These are phyloP conservation scores for Heteromormyrus szaboi DNA, from an alignment of 2,797 vertebrate species.

Conservation along the genomic window DNA sequence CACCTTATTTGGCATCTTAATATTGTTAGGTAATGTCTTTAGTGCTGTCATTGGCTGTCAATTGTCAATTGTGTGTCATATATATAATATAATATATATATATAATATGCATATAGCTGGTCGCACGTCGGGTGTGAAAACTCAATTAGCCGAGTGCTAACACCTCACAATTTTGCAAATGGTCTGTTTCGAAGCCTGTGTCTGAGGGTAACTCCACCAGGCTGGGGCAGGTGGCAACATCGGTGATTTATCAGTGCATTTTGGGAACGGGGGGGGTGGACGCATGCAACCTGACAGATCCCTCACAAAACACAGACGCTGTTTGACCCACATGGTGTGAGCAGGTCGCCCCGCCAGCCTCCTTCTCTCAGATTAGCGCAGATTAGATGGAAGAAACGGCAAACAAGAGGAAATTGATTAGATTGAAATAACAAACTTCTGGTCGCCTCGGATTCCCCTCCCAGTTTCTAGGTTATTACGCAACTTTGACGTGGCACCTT, in stretches of 20 bases:
- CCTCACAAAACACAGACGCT: neutral
- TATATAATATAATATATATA: neutral
- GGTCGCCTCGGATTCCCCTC: neutral
- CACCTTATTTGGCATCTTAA: neutral
- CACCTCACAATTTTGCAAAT: neutral
- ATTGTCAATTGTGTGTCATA: neutral
- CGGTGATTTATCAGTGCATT: neutral
- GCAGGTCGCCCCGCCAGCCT: conserved; percentile 36
- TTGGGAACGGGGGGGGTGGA: neutral
- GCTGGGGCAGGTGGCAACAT: neutral
- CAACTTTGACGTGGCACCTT: neutral
- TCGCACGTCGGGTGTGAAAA: neutral
- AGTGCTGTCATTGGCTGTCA: neutral
- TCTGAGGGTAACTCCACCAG: neutral
- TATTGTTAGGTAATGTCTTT: neutral
- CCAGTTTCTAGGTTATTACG: conserved; percentile 4
- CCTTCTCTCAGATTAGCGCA: conserved; percentile 50
- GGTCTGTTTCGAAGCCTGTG: neutral
- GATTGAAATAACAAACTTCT: conserved; percentile 40
- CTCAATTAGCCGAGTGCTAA: neutral
- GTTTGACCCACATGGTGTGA: neutral
- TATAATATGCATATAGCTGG: neutral
- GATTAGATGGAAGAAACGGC: conserved; percentile 56
- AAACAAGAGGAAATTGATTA: conserved; percentile 49
- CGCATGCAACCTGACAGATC: neutral